Percentiles rank a stretch among this genome's conserved stretches.
These are phyloP conservation scores for Oscheius sp. DNA, from an alignment of 2,888 invertebrate genomes.

Conservation along the genomic window DNA sequence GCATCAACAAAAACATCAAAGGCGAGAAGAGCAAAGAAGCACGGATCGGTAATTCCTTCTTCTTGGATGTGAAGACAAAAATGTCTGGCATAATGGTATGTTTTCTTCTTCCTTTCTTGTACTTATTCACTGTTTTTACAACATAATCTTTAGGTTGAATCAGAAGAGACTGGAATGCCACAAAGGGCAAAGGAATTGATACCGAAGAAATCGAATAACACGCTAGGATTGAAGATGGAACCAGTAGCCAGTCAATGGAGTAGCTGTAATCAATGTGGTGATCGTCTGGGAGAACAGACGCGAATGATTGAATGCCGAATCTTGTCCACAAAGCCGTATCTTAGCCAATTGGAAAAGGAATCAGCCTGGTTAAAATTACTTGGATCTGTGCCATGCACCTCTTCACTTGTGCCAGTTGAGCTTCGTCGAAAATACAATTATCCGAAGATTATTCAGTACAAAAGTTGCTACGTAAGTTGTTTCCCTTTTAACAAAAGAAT, in stretches of 20 bases:
- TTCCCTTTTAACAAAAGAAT: neutral
- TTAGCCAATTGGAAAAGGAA: neutral
- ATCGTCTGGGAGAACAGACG: slow-evolving; percentile 45
- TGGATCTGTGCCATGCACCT: slow-evolving; percentile 38
- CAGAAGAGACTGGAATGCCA: neutral
- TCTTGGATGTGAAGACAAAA: slow-evolving; percentile 25
- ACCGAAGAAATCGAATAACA: neutral
- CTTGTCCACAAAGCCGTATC: neutral
- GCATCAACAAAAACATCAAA: slow-evolving; percentile 39
- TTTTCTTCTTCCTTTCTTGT: neutral
- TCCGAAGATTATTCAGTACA: slow-evolving; percentile 29
- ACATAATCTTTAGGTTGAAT: neutral
- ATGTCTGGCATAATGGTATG: neutral
- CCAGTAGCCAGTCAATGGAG: slow-evolving; percentile 40
- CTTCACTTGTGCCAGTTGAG: slow-evolving; percentile 45
- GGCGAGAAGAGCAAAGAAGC: slow-evolving; percentile 16
- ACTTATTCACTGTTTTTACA: neutral
- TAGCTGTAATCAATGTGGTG: slow-evolving; percentile 47
- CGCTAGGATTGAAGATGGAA: neutral
- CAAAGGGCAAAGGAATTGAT: neutral
- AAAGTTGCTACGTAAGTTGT: slow-evolving; percentile 16
- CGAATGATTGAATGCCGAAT: slow-evolving; percentile 38
- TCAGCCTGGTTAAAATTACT: slow-evolving; percentile 18
- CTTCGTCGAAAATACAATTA: slow-evolving; percentile 36
- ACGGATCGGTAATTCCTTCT: slow-evolving; percentile 5